Base-by-base conservation (phyloP, 2,888 invertebrate genomes). In the Chymomyza caudatula region DNA sequence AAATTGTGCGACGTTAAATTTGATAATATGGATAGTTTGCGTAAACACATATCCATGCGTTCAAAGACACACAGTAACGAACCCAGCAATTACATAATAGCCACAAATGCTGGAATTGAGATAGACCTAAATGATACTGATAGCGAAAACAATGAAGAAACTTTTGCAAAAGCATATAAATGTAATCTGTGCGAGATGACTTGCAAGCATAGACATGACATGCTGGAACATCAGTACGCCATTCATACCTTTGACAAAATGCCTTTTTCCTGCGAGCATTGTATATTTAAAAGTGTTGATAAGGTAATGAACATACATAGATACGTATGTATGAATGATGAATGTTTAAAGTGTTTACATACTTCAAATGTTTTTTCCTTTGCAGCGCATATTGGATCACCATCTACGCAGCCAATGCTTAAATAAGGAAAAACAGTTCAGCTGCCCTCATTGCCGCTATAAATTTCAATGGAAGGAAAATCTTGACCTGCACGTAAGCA, bases 271-370 rank as follows among this genome's bases (percentile, higher is more conserved):
- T 93, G 93, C 74, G 90, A 90, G 29, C 88, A 91, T 20, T 93
- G 93, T 77, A 88, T 90, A 20, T 92, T 92, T 89, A 88, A 91
- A 52, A 92, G 92, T 69, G 92, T 92, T 0, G 91, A 92, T 0
- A 87, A 91, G 55, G 91, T 91, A 66, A 60, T 22, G 15, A 5
- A 15, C 2, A 17, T 3, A n/a, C 4, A n/a, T 1, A n/a, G 13
- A 13, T 13, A 11, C n/a, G 54, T n/a, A n/a, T n/a, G n/a, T n/a
- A n/a, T 8, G 8, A 17, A 52, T 60, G 37, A 56, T 37, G 15
- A 52, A 13, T 51, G 19, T 2, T 4, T 51, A 25, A 13, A 47
- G 23, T 29, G 17, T 37, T 51, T 51, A 1, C 20, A 54, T 49
- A 20, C 17, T 25, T 58, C 5, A 4, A 13, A 15, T 58, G 17